These are phyloP conservation scores for Eurytoma adleriae DNA, from an alignment of 2,888 invertebrate genomes.

Conservation along the genomic window DNA sequence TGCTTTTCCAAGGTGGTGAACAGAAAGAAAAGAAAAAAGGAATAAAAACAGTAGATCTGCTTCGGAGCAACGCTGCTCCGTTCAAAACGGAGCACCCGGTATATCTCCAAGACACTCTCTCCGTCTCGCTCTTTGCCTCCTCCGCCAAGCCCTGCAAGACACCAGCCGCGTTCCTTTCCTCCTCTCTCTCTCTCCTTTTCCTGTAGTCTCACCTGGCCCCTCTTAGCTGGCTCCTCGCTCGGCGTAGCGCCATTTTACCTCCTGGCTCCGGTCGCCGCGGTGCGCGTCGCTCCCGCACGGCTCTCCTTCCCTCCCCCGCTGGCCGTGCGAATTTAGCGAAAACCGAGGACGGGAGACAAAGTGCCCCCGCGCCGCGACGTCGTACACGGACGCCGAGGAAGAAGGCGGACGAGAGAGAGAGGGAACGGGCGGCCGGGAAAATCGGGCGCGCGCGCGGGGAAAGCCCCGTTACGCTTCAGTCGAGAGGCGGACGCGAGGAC, in stretches of 20 bases:
- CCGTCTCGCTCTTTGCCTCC: constrained; percentile 36
- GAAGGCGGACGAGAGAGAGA: constrained; percentile 15
- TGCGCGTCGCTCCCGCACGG: not conserved
- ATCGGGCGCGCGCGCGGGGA: constrained; percentile 43
- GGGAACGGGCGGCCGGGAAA: constrained; percentile 21
- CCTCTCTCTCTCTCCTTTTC: constrained; percentile 39
- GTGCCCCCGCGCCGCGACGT: not conserved
- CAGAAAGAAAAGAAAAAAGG: not conserved
- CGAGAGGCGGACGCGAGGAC: constrained; percentile 22
- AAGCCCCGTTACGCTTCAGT: constrained; percentile 56
- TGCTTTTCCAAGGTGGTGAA: too few relatives aligned
- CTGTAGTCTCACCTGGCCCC: too few relatives aligned
- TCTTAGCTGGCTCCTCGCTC: constrained; percentile 36
- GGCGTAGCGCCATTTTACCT: constrained; percentile 59
- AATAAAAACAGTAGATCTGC: not conserved
- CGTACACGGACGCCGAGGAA: not conserved
- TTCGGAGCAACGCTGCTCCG: not conserved
- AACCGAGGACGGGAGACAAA: not conserved
- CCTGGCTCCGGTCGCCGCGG: constrained; percentile 61
- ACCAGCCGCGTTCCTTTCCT: constrained; percentile 42
- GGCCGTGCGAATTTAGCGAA: not conserved
- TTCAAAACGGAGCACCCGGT: constrained; percentile 22
- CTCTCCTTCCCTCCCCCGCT: too few relatives aligned
- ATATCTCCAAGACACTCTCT: constrained; percentile 24
- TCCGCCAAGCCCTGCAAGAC: constrained; percentile 29